Percentiles rank a stretch among this genome's conserved stretches.
These are phyloP conservation scores for Diabrotica balteata DNA, from an alignment of 2,888 invertebrate genomes.

Conservation along the genomic window DNA sequence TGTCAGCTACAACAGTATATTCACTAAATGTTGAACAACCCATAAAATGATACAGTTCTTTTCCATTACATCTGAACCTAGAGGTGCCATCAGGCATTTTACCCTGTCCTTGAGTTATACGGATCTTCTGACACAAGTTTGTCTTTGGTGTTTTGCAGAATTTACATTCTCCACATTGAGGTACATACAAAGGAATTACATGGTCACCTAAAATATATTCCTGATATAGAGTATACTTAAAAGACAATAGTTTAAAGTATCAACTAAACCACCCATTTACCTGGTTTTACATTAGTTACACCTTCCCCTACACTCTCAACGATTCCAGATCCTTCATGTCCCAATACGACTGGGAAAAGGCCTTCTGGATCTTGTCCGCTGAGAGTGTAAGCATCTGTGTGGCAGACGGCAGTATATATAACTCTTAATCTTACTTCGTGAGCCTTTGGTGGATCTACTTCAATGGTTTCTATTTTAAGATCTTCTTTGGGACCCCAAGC, in stretches of 20 bases:
- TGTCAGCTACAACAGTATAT: slow-evolving; percentile 93
- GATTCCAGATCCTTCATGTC: slow-evolving; percentile 96
- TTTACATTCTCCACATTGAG: slow-evolving; percentile 96
- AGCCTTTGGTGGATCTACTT: slow-evolving; percentile 92
- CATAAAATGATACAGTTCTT: slow-evolving; percentile 90
- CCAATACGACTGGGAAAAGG: slow-evolving; percentile 88
- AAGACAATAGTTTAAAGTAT: too few species aligned
- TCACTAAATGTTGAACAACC: slow-evolving; percentile 95
- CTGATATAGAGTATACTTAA: neutral
- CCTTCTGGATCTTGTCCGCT: slow-evolving; percentile 91
- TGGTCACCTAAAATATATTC: slow-evolving; percentile 75
- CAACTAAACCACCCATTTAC: slow-evolving; percentile 54
- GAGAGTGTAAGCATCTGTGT: slow-evolving; percentile 91
- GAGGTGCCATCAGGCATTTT: slow-evolving; percentile 91
- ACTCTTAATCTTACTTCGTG: slow-evolving; percentile 90
- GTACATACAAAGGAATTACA: slow-evolving; percentile 96
- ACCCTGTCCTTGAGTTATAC: slow-evolving; percentile 85
- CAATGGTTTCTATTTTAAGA: slow-evolving; percentile 86
- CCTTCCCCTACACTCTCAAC: slow-evolving; percentile 97
- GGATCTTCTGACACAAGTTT: slow-evolving; percentile 94
- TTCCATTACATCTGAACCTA: slow-evolving; percentile 82
- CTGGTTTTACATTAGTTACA: slow-evolving; percentile 84
- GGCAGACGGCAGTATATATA: slow-evolving; percentile 83
- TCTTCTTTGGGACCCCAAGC: slow-evolving; percentile 95
- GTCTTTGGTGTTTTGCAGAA: slow-evolving; percentile 96